These are phyloP conservation scores for Lineus longissimus DNA, from an alignment of 1,140 invertebrate genomes.

Conservation along the genomic window DNA sequence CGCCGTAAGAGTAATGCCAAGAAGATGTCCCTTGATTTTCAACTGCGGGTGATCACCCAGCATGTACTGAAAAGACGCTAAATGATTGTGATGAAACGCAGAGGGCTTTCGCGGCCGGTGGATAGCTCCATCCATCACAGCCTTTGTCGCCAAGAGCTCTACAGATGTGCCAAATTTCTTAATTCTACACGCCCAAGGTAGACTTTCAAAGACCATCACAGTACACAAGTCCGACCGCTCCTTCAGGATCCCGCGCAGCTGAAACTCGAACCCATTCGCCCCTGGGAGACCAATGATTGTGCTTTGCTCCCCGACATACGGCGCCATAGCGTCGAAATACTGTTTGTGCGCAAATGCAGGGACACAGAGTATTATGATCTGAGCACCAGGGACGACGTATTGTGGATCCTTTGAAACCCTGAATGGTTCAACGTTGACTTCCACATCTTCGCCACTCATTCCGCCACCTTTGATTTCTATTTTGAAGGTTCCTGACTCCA, in stretches of 20 bases:
- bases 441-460: neutral
- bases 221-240: constrained; percentile 16
- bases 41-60: constrained; percentile 2
- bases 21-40: constrained; percentile 1
- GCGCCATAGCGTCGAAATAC: constrained; percentile 26
- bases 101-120: constrained; percentile 20
- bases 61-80: neutral
- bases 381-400: constrained; percentile 14
- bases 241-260: constrained; percentile 23
- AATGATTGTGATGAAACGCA: neutral
- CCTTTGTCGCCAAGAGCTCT: constrained; percentile 28
- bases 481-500: constrained; percentile 12
- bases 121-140: constrained; percentile 25
- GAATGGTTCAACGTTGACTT: constrained; percentile 3
- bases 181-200: constrained; percentile 34
- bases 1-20: neutral
- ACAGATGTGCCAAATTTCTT: constrained; percentile 31
- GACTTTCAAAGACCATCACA: constrained; percentile 30
- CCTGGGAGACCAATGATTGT: constrained; percentile 31
- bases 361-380: constrained; percentile 27
- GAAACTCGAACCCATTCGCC: constrained; percentile 38
- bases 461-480: neutral
- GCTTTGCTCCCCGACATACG: constrained; percentile 20
- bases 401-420: constrained; percentile 24
- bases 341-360: constrained; percentile 29